phyloP scores from a whole-genome alignment of 2,888 invertebrate genomes.

The Anthoptus insignis region DNA sequence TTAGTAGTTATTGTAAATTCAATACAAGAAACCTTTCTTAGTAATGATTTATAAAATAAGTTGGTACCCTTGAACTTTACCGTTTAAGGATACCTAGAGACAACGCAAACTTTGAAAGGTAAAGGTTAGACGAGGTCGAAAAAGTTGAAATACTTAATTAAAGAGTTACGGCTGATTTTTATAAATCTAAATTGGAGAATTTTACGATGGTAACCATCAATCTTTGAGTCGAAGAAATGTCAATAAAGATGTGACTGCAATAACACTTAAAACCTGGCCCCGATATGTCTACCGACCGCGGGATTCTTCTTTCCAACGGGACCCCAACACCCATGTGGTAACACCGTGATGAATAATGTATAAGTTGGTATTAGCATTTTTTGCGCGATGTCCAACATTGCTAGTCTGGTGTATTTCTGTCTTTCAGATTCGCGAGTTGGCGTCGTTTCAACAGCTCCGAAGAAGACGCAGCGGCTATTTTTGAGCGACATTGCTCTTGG shows the following conservation, averaged over 20 bases:
- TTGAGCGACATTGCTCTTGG: conserved; percentile 79
- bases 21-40: too few relatives aligned
- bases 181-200: background rate
- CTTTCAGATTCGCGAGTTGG: conserved; percentile 66
- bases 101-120: background rate
- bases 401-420: conserved; percentile 63
- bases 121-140: background rate
- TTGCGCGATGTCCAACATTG: conserved; percentile 55
- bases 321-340: conserved; percentile 1
- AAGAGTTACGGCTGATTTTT: background rate
- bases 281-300: too few relatives aligned
- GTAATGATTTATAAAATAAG: background rate
- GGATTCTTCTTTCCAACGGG: background rate
- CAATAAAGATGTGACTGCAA: too few relatives aligned
- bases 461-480: conserved; percentile 69
- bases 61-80: background rate
- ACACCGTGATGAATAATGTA: conserved; percentile 33
- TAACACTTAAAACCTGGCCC: too few relatives aligned
- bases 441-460: conserved; percentile 70
- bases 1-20: too few relatives aligned
- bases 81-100: background rate
- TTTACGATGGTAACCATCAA: too few relatives aligned
- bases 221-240: too few relatives aligned
- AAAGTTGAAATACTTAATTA: background rate
- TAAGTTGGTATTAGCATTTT: conserved; percentile 38